Conservation (phyloP, 2,888 invertebrate species). For the Clanis bilineata region DNA sequence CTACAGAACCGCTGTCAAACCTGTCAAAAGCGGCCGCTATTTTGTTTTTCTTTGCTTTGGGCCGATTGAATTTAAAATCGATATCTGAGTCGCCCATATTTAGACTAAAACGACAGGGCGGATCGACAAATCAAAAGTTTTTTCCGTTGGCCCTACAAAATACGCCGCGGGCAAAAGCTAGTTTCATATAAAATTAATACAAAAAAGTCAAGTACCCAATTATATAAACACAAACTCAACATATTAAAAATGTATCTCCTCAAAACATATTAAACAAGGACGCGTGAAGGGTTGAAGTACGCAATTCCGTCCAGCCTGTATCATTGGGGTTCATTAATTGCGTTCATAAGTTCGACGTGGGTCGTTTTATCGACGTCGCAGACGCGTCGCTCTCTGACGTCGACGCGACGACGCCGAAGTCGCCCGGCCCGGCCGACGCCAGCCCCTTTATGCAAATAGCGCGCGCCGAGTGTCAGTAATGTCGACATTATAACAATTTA, state of each 20-base stretch:
- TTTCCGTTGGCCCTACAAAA: too few species aligned
- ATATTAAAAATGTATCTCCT: neutral
- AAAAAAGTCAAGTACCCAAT: too few species aligned
- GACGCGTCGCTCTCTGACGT: conserved; percentile 40
- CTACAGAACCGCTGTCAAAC: too few species aligned
- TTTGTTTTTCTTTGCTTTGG: too few species aligned
- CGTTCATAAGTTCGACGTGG: conserved; percentile 67
- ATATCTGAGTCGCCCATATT: too few species aligned
- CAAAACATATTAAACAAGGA: conserved; percentile 2
- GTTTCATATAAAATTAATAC: too few species aligned
- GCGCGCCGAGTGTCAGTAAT: conserved; percentile 71
- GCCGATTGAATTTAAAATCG: too few species aligned
- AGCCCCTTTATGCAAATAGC: conserved; percentile 73
- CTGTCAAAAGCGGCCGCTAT: too few species aligned
- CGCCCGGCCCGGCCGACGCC: conserved; percentile 30
- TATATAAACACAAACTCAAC: neutral
- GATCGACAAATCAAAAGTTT: too few species aligned
- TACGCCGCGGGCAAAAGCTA: too few species aligned
- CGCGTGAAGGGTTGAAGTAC: conserved; percentile 45
- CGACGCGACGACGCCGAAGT: conserved; percentile 21
- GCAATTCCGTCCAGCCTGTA: conserved; percentile 61
- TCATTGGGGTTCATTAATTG: conserved; percentile 76
- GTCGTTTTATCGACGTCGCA: conserved; percentile 66
- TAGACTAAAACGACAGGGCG: too few species aligned
- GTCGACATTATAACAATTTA: conserved; percentile 76